phyloP scores from a whole-genome alignment of 2,888 invertebrate species.

The Carcina quercana region DNA sequence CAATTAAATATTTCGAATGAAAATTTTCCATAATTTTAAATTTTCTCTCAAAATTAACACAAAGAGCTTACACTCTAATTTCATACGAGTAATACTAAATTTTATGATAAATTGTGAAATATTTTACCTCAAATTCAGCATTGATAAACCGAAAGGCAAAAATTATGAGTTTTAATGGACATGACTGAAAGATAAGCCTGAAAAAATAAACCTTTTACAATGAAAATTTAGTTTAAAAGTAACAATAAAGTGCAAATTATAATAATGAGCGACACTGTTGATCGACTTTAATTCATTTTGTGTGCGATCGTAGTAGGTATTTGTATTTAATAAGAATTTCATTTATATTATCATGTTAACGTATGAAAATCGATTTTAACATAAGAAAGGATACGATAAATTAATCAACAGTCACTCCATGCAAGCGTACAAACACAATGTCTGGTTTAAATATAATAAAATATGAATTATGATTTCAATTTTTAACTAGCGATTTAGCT shows the following conservation, averaged over 20 bases:
- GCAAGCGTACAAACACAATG: slow-evolving; percentile 11
- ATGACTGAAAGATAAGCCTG: slow-evolving; percentile 48
- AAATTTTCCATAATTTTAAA: no score
- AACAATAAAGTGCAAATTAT: slow-evolving; percentile 17
- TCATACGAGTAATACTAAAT: no score
- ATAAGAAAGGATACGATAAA: not conserved
- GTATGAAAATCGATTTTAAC: not conserved
- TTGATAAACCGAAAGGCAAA: slow-evolving; percentile 37
- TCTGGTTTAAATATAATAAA: not conserved
- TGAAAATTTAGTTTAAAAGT: slow-evolving; percentile 19
- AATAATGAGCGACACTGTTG: slow-evolving; percentile 10
- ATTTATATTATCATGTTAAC: no score
- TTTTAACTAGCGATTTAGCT: no score
- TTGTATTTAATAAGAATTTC: no score
- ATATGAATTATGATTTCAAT: no score
- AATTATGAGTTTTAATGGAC: slow-evolving; percentile 39
- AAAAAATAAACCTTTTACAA: slow-evolving; percentile 25
- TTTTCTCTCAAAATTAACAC: not conserved
- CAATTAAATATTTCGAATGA: no score
- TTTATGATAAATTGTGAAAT: slow-evolving; percentile 11
- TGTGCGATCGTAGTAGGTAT: no score
- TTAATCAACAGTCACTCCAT: slow-evolving; percentile 7
- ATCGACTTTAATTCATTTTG: not conserved
- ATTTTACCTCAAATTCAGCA: slow-evolving; percentile 54
- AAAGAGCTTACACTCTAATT: no score